Evolutionary conservation across 2,113 vertebrate genomes (phyloP).

Genomic region (Clarias gariepinus): DNA sequence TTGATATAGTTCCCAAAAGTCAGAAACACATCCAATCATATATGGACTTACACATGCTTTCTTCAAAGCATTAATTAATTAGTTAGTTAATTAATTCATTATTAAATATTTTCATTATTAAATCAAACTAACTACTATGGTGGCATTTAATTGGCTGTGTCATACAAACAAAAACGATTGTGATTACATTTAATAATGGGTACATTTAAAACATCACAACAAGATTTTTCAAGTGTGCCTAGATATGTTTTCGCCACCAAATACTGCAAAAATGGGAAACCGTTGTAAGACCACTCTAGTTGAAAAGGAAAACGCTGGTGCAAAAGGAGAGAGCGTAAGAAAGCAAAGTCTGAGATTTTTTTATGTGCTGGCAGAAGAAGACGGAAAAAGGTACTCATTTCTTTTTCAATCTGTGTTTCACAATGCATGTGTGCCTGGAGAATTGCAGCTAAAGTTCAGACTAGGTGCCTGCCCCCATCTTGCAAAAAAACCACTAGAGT

Average conservation of each 20-base stretch:
- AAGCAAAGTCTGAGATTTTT: constrained; percentile 42
- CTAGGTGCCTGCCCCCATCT: constrained; percentile 45
- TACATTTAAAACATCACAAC: not conserved
- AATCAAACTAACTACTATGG: not conserved
- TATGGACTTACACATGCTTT: not conserved
- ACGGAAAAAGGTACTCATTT: constrained; percentile 53
- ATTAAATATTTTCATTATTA: not conserved
- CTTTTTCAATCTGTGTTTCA: constrained; percentile 59
- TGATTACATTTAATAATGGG: not conserved
- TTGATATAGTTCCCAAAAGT: not conserved
- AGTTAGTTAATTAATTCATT: not conserved
- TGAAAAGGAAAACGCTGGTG: not conserved
- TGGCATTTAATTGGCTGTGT: not conserved
- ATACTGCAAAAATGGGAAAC: not conserved
- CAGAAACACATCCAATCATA: not conserved
- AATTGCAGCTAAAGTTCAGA: constrained; percentile 60
- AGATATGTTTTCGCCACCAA: not conserved
- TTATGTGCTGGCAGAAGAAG: constrained; percentile 34
- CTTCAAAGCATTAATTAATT: not conserved
- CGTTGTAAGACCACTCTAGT: too few species aligned
- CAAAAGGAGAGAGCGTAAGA: constrained; percentile 34
- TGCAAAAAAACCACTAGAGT: constrained; percentile 44
- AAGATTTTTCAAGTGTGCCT: not conserved
- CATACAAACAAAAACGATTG: too few species aligned
- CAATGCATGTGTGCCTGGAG: constrained; percentile 55